A percentile compares a stretch with the other conserved stretches of the same genome.
phyloP scores from a whole-genome alignment of 2,113 vertebrate genomes.

The Lepisosteus osseus region DNA sequence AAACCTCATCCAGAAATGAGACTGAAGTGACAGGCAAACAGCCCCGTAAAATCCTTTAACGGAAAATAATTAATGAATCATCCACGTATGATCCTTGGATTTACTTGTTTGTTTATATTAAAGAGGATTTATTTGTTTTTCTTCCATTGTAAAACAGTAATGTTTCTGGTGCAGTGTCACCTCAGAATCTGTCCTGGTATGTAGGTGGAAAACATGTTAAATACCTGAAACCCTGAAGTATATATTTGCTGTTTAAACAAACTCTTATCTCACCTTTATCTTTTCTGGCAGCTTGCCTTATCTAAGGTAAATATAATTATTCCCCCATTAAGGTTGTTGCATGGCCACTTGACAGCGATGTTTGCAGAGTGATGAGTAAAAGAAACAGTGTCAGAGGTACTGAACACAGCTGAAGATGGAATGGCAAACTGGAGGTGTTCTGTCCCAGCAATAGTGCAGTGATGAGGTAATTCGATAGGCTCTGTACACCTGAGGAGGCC shows the following conservation, averaged over 20 bases:
- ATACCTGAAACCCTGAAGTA: constrained; percentile 28
- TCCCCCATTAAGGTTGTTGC: constrained; percentile 79
- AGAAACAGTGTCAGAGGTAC: constrained; percentile 55
- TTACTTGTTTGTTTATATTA: too few relatives aligned
- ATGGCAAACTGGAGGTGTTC: constrained; percentile 53
- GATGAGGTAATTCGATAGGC: constrained; percentile 61
- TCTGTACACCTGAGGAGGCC: constrained; percentile 52
- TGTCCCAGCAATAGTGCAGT: constrained; percentile 41
- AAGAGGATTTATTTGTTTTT: too few relatives aligned
- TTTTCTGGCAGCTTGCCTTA: constrained; percentile 78
- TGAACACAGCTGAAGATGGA: constrained; percentile 22
- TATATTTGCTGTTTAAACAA: constrained; percentile 73
- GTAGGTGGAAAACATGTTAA: background rate
- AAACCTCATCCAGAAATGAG: constrained; percentile 45
- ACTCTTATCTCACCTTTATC: constrained; percentile 66
- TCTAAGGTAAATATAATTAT: constrained; percentile 93
- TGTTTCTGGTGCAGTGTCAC: too few relatives aligned
- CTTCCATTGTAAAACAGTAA: too few relatives aligned
- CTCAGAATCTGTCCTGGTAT: too few relatives aligned
- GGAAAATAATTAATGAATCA: too few relatives aligned
- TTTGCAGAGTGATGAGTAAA: constrained; percentile 68
- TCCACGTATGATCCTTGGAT: too few relatives aligned
- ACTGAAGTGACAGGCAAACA: background rate
- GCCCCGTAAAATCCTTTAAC: too few relatives aligned
- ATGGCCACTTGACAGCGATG: constrained; percentile 68